A percentile compares a stretch with the other conserved stretches of the same genome.
Evolutionary conservation across 2,113 vertebrate genomes (phyloP).

Genomic region (Strigops habroptila): DNA sequence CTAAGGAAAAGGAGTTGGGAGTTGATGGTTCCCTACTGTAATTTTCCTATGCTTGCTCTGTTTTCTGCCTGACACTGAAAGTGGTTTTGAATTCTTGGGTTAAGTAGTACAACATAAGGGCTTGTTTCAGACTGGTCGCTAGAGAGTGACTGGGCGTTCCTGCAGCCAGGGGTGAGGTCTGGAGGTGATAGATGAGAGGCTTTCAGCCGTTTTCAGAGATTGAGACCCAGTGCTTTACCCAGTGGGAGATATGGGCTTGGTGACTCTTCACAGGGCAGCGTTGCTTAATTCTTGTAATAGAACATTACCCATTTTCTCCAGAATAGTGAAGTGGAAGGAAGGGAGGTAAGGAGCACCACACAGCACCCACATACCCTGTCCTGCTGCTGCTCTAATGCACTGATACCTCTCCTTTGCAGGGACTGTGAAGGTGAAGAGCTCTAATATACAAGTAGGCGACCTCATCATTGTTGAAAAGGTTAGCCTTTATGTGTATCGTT

Average conservation of each 20-base stretch:
- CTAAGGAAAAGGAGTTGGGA: background rate
- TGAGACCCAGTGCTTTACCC: background rate
- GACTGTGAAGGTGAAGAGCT: slow-evolving; percentile 95
- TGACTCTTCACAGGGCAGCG: background rate
- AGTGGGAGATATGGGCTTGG: background rate
- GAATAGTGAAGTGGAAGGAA: background rate
- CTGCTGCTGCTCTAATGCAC: background rate
- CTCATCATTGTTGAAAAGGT: slow-evolving; percentile 99
- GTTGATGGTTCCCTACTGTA: background rate
- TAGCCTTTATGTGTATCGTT: slow-evolving; percentile 12
- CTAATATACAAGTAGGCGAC: slow-evolving; percentile 94
- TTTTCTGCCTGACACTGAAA: background rate
- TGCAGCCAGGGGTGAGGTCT: background rate
- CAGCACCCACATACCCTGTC: background rate
- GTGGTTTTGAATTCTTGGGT: background rate
- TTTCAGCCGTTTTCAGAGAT: background rate
- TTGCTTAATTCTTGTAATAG: background rate
- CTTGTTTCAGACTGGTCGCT: background rate
- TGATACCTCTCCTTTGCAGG: slow-evolving; percentile 69
- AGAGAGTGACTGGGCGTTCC: background rate
- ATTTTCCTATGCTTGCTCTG: background rate
- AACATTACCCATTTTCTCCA: background rate
- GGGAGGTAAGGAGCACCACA: background rate
- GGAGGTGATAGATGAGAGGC: background rate
- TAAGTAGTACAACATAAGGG: background rate